Conservation (phyloP, 2,797 vertebrate genomes). For the Gallinago nigripennis region DNA sequence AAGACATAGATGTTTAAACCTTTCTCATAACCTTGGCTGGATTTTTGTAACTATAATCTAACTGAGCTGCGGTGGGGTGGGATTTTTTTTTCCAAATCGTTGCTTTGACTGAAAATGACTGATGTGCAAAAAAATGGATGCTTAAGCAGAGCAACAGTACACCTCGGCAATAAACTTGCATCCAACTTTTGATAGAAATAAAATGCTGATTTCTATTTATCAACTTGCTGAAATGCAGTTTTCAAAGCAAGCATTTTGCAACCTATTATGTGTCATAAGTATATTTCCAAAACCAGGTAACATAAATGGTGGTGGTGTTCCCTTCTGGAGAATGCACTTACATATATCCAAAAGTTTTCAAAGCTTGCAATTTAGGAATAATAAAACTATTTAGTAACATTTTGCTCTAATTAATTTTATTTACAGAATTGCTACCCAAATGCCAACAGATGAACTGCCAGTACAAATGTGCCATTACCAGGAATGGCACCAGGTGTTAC, state of each 20-base stretch:
- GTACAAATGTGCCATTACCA: slow-evolving; percentile 89
- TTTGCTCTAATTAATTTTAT: background rate
- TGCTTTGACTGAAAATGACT: background rate
- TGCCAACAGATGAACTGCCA: slow-evolving; percentile 92
- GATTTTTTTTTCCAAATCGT: background rate
- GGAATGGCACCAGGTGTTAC: slow-evolving; percentile 91
- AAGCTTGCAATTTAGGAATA: background rate
- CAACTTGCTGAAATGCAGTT: background rate
- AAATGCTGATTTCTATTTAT: background rate
- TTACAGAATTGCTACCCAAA: slow-evolving; percentile 87
- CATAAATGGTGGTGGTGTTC: rapidly evolving
- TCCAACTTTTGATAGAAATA: background rate
- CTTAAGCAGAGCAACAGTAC: background rate
- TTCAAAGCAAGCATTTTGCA: background rate
- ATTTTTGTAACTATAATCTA: background rate
- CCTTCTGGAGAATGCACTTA: background rate
- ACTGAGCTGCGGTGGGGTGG: background rate
- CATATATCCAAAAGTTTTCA: background rate
- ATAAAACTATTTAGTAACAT: background rate
- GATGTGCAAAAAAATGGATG: background rate
- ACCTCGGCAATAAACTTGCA: background rate
- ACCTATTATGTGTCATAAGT: background rate
- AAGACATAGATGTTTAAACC: background rate
- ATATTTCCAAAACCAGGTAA: background rate
- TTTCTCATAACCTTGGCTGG: background rate